Evolutionary conservation across 2,888 invertebrate species (phyloP), one percentile per base, ranked within the genome.

Genomic region (Agrochola lota): DNA sequence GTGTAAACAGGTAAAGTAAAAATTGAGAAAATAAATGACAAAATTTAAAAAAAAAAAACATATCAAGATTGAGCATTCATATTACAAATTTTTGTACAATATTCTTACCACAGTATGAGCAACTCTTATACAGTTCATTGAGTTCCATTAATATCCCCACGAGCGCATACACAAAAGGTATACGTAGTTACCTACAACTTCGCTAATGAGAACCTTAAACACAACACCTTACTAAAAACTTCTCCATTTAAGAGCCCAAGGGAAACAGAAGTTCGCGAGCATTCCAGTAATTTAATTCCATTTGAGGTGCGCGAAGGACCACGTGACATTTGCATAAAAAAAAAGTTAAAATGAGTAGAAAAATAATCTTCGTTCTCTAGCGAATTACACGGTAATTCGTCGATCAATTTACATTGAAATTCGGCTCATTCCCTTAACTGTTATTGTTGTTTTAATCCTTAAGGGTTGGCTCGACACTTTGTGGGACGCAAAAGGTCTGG

Each of bases 391-490:
- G 26, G 57, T 81, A 86, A 83, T 85, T 84, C 76, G 46, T 83
- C 80, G 83, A 89, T 86, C 74, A 88, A 89, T 90, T 87, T 84
- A 82, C 76, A 87, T 87, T 84, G 78, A 83, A 90, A 87, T 88
- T 86, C 78, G 72, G 69, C 78, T 85, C 77, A 74, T 82, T 84
- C 70, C 67, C 68, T 55, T 59, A 68, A 66, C 73, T 86, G 78
- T 89, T 89, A 90, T 90, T 90, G 89, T 88, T 88, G 72, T 87
- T 86, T 88, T 86, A 90, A 86, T 84, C 89, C 85, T 85, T 72
- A 59, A 74, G 80, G 83, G 75, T 73, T 71, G 69, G 67, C 57
- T 78, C 59, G 76, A 80, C 89, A 82, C 88, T 90, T 88, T 90
- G 85, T 81, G n/a, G 57, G 63, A 26, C 84, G 73, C 74, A 78